Percentiles rank a stretch among this genome's conserved stretches.
Evolutionary conservation across 2,113 vertebrate species (phyloP).

Genomic region (Coryphaenoides rupestris): DNA sequence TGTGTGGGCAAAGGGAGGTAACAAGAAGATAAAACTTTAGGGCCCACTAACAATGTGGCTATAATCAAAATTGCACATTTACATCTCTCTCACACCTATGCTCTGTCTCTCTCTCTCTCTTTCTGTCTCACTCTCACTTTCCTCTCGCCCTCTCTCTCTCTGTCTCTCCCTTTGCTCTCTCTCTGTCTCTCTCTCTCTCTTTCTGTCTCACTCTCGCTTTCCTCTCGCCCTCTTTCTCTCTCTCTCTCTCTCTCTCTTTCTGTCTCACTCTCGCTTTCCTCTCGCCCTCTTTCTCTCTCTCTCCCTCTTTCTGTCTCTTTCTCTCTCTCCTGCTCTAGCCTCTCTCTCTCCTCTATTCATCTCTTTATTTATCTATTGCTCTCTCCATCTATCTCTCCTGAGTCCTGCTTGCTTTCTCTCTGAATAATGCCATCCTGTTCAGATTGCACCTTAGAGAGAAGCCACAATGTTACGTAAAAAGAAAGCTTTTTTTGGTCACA

Average conservation of each 20-base stretch:
- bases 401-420: not conserved
- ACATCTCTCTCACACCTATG: no score
- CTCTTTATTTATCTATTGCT: not conserved
- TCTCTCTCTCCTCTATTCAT: not conserved
- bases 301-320: no score
- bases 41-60: conserved; percentile 63
- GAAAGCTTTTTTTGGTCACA: conserved; percentile 3
- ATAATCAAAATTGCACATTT: conserved; percentile 47
- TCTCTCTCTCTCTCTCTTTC: no score
- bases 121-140: conserved; percentile 25
- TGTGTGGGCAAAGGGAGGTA: conserved; percentile 7
- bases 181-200: not conserved
- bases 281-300: not conserved
- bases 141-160: not conserved
- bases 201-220: no score
- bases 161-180: not conserved
- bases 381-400: not conserved
- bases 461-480: not conserved
- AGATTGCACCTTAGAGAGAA: no score
- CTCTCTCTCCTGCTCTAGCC: no score
- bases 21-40: conserved; percentile 49
- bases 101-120: conserved; percentile 5
- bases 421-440: not conserved
- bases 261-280: not conserved
- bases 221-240: no score